Conservation (phyloP, 2,797 vertebrate species). For the Mormyrus proboscirostris region DNA sequence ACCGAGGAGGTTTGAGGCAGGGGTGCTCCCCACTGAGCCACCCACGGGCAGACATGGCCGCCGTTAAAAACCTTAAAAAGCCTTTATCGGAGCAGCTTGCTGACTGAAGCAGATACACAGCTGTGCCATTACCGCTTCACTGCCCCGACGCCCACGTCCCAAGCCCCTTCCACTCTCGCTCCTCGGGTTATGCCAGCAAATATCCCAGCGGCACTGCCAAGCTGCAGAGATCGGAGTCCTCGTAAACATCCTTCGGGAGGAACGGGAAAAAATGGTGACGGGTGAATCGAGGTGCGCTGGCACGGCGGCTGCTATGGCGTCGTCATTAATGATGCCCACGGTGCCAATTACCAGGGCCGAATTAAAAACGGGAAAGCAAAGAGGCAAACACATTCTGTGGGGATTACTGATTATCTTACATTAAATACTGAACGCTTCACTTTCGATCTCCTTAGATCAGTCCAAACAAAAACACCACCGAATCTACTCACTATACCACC, state of each 20-base stretch:
- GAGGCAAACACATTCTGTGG: background rate
- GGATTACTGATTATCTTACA: background rate
- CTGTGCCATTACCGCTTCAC: background rate
- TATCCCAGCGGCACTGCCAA: background rate
- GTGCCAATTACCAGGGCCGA: background rate
- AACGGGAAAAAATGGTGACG: background rate
- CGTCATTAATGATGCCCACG: background rate
- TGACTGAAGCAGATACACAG: background rate
- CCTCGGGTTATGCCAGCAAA: background rate
- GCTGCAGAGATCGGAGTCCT: background rate
- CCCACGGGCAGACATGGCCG: background rate
- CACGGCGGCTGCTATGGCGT: background rate
- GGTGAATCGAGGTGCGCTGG: background rate
- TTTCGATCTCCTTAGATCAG: background rate
- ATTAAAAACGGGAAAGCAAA: background rate
- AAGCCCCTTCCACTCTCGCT: background rate
- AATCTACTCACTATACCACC: background rate
- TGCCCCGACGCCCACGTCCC: background rate
- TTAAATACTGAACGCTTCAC: background rate
- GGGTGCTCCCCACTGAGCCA: background rate
- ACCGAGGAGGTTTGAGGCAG: background rate
- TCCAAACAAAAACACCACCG: background rate
- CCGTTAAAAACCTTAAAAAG: background rate
- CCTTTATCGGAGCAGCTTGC: background rate
- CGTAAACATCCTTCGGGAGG: background rate